These are phyloP conservation scores for Quadroppia sp. DNA, from an alignment of 2,888 invertebrate species.

Conservation along the genomic window DNA sequence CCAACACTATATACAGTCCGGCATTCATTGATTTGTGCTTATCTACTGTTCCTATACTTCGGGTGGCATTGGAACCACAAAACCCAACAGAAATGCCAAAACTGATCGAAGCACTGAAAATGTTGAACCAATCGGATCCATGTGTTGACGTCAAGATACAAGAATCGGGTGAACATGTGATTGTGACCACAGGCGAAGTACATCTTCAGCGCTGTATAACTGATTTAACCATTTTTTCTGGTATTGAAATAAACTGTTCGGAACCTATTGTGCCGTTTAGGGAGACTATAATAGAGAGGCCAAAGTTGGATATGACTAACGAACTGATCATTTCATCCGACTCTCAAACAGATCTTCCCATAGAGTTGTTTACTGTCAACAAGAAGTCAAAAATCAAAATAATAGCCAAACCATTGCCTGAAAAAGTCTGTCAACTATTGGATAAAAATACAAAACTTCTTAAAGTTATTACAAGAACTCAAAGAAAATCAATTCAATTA, in stretches of 20 bases:
- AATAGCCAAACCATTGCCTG: constrained; percentile 71
- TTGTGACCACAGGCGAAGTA: constrained; percentile 93
- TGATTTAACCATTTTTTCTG: constrained; percentile 76
- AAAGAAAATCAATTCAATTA: constrained; percentile 38
- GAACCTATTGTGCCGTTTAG: constrained; percentile 93
- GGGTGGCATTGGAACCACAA: constrained; percentile 86
- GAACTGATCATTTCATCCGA: constrained; percentile 62
- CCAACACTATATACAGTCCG: constrained; percentile 73
- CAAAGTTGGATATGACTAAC: constrained; percentile 74
- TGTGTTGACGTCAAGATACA: constrained; percentile 84
- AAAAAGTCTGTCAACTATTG: constrained; percentile 64
- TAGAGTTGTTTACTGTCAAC: constrained; percentile 63
- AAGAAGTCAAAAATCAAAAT: constrained; percentile 68
- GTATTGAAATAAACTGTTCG: constrained; percentile 78
- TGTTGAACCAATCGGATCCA: constrained; percentile 89
- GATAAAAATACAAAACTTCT: constrained; percentile 68
- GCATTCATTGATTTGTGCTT: constrained; percentile 72
- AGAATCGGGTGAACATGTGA: constrained; percentile 89
- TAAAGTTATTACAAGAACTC: constrained; percentile 61
- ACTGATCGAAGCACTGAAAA: constrained; percentile 63
- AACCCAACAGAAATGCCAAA: constrained; percentile 65
- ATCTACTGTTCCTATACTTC: constrained; percentile 75
- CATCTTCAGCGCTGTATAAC: constrained; percentile 92
- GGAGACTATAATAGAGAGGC: constrained; percentile 71
- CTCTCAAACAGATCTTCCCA: constrained; percentile 36